Conservation (phyloP, 1,140 invertebrate species). For the Pararge aegeria region DNA sequence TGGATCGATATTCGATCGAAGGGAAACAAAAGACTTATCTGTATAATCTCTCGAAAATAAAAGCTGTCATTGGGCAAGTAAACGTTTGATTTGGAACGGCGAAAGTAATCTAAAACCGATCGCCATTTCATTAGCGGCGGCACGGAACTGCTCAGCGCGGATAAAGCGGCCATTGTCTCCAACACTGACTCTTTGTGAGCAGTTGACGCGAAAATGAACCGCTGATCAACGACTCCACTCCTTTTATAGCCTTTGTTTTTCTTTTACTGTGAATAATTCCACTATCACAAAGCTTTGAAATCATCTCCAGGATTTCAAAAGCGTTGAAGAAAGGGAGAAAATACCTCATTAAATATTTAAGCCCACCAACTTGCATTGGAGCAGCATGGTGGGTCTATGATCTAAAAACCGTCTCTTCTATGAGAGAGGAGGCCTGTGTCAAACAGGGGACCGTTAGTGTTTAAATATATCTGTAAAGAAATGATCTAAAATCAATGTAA, state of each 20-base stretch:
- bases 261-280: constrained; percentile 1
- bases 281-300: too few species aligned
- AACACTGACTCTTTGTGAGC: constrained; percentile 9
- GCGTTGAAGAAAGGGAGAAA: too few species aligned
- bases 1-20: background rate
- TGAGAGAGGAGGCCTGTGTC: too few species aligned
- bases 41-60: constrained; percentile 1
- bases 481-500: too few species aligned
- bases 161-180: constrained; percentile 13
- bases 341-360: too few species aligned
- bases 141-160: background rate
- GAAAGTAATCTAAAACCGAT: constrained; percentile 22
- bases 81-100: constrained; percentile 9
- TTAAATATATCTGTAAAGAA: too few species aligned
- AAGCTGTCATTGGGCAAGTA: background rate
- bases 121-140: constrained; percentile 10
- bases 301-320: too few species aligned
- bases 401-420: too few species aligned
- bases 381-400: too few species aligned
- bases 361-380: too few species aligned
- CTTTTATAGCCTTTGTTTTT: background rate
- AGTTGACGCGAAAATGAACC: constrained; percentile 9
- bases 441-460: too few species aligned
- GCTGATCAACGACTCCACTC: constrained; percentile 8
- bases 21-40: background rate